Percentiles rank a stretch among this genome's conserved stretches.
phyloP scores from a whole-genome alignment of 2,113 vertebrate genomes.

The Mus spicilegus region DNA sequence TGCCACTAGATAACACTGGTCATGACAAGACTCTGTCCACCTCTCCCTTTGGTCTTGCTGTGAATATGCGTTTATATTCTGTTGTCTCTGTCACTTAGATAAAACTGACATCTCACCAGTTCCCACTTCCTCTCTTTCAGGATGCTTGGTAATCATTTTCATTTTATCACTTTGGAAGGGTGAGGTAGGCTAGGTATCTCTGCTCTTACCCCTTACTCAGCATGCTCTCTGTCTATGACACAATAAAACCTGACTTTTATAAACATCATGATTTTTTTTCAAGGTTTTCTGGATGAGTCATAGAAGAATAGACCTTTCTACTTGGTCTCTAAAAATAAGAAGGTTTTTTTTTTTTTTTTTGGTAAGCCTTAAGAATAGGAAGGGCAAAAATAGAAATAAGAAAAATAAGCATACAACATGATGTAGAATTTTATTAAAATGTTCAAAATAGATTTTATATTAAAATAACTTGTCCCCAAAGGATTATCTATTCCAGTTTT shows the following conservation, averaged over 20 bases:
- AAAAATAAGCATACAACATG: neutral
- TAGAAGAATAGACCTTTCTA: slow-evolving; percentile 8
- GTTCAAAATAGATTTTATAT: slow-evolving; percentile 28
- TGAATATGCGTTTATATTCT: neutral
- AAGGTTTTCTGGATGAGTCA: slow-evolving; percentile 24
- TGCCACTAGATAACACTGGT: neutral
- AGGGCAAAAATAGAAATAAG: neutral
- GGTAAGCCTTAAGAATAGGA: neutral
- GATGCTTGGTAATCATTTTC: neutral
- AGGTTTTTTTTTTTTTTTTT: neutral
- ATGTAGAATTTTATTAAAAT: slow-evolving; percentile 33
- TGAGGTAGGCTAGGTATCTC: neutral
- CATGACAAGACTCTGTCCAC: neutral
- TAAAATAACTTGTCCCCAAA: slow-evolving; percentile 41
- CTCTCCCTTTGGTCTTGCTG: neutral
- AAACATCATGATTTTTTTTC: neutral
- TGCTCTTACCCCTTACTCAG: accelerated
- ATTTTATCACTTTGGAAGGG: neutral
- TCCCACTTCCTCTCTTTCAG: neutral
- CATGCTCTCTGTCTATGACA: neutral
- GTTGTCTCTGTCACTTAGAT: neutral
- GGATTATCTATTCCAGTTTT: neutral
- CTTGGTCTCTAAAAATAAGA: slow-evolving; percentile 46
- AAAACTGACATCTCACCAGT: neutral
- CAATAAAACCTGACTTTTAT: neutral